Evolutionary conservation across 2,113 vertebrate species (phyloP), one percentile per base, ranked within the genome.

Genomic region (Accipiter cooperii): DNA sequence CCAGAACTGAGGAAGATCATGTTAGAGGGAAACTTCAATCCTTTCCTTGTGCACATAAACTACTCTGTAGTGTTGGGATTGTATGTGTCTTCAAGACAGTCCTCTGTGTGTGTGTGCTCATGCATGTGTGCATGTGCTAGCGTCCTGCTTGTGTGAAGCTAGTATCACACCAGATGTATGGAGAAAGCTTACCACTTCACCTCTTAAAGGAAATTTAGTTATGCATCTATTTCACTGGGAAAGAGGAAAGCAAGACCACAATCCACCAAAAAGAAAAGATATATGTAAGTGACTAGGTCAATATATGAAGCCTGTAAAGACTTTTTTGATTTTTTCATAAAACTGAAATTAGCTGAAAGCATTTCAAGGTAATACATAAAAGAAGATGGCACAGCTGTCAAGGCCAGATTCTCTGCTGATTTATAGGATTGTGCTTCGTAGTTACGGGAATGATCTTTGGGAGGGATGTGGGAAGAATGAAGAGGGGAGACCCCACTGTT

Each of bases 331-430:
- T 93, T 95, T 96, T 93, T 85, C 76, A 77, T 95, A 89, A 92
- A 90, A 57, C 15, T 84, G 42, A 80, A 94, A 97, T 96, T 96
- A 93, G 64, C 90, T 93, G 85, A 65, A 86, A 84, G 64, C 14
- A 6, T 83, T 74, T 94, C 75, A 80, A 63, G 49, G 66, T 85
- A 80, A 85, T 94, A 46, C 46, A 89, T 83, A 65, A 93, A 96
- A 63, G 71, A 96, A 90, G 75, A 71, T 51, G 79, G 79, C 91
- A 86, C 64, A 94, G 84, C 64, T 92, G 79, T 55, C 78, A 74
- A 61, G 71, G 73, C 42, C 52, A 77, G 76, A 78, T 73, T 87
- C 58, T 83, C 36, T 83, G 54, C 66, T 91, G 84, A 83, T 79
- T 79, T 93, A 70, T 19, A 65, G 60, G 47, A 49, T 79, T 87